A percentile compares a stretch with the other conserved stretches of the same genome.
These are phyloP conservation scores for Galemys pyrenaicus DNA, from an alignment of 2,113 vertebrate genomes.

Conservation along the genomic window DNA sequence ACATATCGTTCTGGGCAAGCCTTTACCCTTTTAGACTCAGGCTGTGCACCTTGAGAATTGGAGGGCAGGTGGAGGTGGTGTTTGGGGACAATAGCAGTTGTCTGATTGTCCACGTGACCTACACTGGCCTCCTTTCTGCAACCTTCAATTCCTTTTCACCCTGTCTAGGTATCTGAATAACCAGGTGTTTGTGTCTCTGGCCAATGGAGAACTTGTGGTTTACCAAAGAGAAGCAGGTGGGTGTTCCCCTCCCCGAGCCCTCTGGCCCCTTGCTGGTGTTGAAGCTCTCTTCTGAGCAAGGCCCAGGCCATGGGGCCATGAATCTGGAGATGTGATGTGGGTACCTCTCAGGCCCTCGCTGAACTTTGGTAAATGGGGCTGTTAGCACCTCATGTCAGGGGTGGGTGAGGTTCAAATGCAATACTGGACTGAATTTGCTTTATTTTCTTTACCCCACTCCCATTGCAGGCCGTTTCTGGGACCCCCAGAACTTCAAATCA, in stretches of 20 bases:
- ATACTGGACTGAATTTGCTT: neutral
- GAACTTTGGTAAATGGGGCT: neutral
- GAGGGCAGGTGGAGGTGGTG: neutral
- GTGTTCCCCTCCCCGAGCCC: neutral
- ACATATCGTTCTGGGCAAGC: neutral
- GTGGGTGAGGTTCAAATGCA: neutral
- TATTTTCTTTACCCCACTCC: conserved; percentile 19
- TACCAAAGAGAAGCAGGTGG: conserved; percentile 98
- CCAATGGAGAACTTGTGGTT: conserved; percentile 95
- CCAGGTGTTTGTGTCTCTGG: conserved; percentile 97
- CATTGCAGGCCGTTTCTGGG: conserved; percentile 96
- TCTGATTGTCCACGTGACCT: neutral
- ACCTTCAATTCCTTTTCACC: neutral
- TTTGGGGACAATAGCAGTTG: neutral
- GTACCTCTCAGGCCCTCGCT: neutral
- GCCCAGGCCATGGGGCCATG: neutral
- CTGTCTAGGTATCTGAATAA: conserved; percentile 93
- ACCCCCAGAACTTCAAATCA: conserved; percentile 95
- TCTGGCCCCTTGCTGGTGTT: neutral
- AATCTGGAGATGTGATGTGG: neutral
- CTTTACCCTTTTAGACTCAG: neutral
- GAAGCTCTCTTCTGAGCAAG: neutral
- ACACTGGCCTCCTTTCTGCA: neutral
- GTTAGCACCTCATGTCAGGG: neutral
- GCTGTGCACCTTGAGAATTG: neutral